Evolutionary conservation across 2,797 vertebrate genomes (phyloP).

Genomic region (Sebastes vulpes): DNA sequence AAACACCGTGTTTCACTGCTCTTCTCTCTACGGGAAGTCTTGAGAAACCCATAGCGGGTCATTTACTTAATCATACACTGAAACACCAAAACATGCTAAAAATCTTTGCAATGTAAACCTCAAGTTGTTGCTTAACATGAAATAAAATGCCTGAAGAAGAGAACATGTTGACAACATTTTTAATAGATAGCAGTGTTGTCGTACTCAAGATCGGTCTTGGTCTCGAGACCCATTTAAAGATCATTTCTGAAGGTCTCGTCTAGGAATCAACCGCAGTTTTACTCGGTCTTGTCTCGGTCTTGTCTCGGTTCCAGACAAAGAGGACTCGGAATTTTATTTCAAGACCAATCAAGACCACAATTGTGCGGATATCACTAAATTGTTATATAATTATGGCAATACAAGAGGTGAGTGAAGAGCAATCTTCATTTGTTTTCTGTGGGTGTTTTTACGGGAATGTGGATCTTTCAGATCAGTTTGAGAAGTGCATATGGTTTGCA

Average conservation of each 20-base stretch:
- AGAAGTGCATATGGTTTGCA: too few species aligned
- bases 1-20: not conserved
- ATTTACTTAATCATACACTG: slow-evolving; percentile 1
- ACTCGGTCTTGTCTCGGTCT: too few species aligned
- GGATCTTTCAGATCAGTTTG: not conserved
- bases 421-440: not conserved
- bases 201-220: too few species aligned
- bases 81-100: not conserved
- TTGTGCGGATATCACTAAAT: not conserved
- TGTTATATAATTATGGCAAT: not conserved
- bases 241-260: too few species aligned
- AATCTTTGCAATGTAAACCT: not conserved
- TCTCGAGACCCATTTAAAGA: too few species aligned
- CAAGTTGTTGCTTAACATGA: not conserved
- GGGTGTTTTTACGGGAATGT: not conserved
- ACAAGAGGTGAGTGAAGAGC: not conserved
- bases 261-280: too few species aligned
- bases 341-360: not conserved
- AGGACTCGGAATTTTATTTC: too few species aligned
- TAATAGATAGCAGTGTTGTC: not conserved
- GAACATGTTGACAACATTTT: not conserved
- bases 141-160: not conserved
- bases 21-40: not conserved
- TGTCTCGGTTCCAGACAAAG: too few species aligned
- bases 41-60: not conserved